These are phyloP conservation scores for Platynereis dumerilii DNA, from an alignment of 2,888 invertebrate species.

Conservation along the genomic window DNA sequence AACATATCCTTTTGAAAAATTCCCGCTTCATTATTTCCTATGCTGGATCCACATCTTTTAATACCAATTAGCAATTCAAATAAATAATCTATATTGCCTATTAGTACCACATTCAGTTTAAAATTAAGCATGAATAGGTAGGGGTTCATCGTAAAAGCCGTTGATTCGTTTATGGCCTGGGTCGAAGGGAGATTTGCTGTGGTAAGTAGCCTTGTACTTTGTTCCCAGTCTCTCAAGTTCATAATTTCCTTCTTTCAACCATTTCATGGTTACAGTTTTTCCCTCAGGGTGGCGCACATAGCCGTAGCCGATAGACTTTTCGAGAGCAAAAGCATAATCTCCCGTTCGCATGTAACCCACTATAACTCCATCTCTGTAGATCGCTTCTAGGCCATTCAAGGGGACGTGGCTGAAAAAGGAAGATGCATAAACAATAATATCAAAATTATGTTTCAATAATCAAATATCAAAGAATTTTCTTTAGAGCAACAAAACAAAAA, in stretches of 20 bases:
- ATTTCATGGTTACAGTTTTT: conserved; percentile 55
- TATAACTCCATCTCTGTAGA: conserved; percentile 72
- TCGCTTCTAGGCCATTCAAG: conserved; percentile 85
- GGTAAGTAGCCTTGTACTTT: conserved; percentile 70
- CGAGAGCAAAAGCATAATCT: conserved; percentile 75
- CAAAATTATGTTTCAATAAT: too few species aligned
- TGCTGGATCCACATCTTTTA: too few species aligned
- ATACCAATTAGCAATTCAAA: too few species aligned
- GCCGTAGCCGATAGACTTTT: conserved; percentile 71
- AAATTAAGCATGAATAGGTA: conserved; percentile 16
- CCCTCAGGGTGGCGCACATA: conserved; percentile 69
- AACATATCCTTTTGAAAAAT: too few species aligned
- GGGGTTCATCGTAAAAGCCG: conserved; percentile 66
- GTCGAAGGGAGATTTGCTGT: conserved; percentile 82
- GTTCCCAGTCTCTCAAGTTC: conserved; percentile 80
- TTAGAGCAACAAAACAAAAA: too few species aligned
- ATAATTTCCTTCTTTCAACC: conserved; percentile 72
- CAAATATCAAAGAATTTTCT: too few species aligned
- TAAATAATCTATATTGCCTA: too few species aligned
- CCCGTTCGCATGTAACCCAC: conserved; percentile 84
- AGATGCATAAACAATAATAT: conserved; percentile 12
- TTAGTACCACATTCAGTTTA: too few species aligned
- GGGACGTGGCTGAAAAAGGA: conserved; percentile 68
- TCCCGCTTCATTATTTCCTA: too few species aligned
- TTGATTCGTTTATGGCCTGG: conserved; percentile 76